phyloP scores from a whole-genome alignment of 2,888 invertebrate genomes.

The Caenorhabditis afra region DNA sequence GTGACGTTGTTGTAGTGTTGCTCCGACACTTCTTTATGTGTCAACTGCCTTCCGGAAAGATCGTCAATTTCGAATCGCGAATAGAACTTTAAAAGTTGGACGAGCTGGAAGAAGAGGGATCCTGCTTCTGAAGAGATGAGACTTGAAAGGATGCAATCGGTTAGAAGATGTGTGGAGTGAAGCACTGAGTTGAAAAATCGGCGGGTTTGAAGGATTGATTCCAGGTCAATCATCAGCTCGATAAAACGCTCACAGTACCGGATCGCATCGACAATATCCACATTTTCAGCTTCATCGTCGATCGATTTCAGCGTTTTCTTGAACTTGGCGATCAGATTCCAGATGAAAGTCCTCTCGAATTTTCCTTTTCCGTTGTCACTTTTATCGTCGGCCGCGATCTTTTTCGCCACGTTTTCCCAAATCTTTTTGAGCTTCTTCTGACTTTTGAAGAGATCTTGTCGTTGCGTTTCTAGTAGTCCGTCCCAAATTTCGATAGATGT shows the following conservation, averaged over 20 bases:
- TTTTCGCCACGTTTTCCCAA: slow-evolving; percentile 57
- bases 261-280: slow-evolving; percentile 83
- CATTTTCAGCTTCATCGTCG: slow-evolving; percentile 71
- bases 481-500: slow-evolving; percentile 95
- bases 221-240: slow-evolving; percentile 95
- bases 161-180: slow-evolving; percentile 94
- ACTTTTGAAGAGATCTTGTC: slow-evolving; percentile 90
- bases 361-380: slow-evolving; percentile 40
- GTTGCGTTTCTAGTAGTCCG: slow-evolving; percentile 86
- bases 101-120: slow-evolving; percentile 84
- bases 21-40: slow-evolving; percentile 84
- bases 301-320: slow-evolving; percentile 87
- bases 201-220: slow-evolving; percentile 91
- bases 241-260: slow-evolving; percentile 93
- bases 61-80: slow-evolving; percentile 98
- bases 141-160: slow-evolving; percentile 89
- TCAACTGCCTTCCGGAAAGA: slow-evolving; percentile 73
- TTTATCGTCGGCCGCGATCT: slow-evolving; percentile 8
- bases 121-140: slow-evolving; percentile 82
- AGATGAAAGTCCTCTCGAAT: slow-evolving; percentile 86
- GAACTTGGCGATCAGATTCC: slow-evolving; percentile 90
- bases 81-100: slow-evolving; percentile 96
- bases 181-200: slow-evolving; percentile 96
- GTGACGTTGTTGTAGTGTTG: slow-evolving; percentile 94
- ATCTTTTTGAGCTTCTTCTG: slow-evolving; percentile 83